These are phyloP conservation scores for Frieseomelitta varia DNA, from an alignment of 1,140 invertebrate species.

Conservation along the genomic window DNA sequence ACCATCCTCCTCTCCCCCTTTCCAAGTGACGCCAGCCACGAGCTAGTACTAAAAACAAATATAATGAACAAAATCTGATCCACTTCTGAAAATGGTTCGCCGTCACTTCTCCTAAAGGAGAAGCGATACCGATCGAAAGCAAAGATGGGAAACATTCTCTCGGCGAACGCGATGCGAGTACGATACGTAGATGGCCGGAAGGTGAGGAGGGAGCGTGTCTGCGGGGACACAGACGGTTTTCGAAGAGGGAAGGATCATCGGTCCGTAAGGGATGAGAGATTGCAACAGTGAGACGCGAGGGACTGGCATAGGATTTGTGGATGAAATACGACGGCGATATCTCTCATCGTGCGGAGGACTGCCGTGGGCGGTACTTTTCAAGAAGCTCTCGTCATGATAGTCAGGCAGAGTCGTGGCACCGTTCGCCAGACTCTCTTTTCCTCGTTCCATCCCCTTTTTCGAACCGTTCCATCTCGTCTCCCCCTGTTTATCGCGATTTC, in stretches of 20 bases:
- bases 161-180: too few relatives aligned
- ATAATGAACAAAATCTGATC: too few relatives aligned
- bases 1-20: too few relatives aligned
- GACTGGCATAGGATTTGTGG: slow-evolving; percentile 52
- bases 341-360: slow-evolving; percentile 52
- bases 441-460: neutral
- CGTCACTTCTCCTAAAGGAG: too few relatives aligned
- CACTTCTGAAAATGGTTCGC: too few relatives aligned
- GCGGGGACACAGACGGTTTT: neutral
- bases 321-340: slow-evolving; percentile 69
- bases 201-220: too few relatives aligned
- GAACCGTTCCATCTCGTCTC: neutral
- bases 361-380: slow-evolving; percentile 59
- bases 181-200: too few relatives aligned
- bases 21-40: too few relatives aligned
- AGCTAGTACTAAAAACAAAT: too few relatives aligned
- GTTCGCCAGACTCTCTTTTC: slow-evolving; percentile 32
- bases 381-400: slow-evolving; percentile 56
- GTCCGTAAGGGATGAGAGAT: slow-evolving; percentile 47
- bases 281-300: slow-evolving; percentile 47
- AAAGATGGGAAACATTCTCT: too few relatives aligned
- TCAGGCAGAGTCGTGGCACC: slow-evolving; percentile 41
- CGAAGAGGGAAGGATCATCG: slow-evolving; percentile 21
- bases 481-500: slow-evolving; percentile 31
- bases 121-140: too few relatives aligned